Evolutionary conservation across 1,140 invertebrate genomes (phyloP).

Genomic region (Drosophila sturtevanti): DNA sequence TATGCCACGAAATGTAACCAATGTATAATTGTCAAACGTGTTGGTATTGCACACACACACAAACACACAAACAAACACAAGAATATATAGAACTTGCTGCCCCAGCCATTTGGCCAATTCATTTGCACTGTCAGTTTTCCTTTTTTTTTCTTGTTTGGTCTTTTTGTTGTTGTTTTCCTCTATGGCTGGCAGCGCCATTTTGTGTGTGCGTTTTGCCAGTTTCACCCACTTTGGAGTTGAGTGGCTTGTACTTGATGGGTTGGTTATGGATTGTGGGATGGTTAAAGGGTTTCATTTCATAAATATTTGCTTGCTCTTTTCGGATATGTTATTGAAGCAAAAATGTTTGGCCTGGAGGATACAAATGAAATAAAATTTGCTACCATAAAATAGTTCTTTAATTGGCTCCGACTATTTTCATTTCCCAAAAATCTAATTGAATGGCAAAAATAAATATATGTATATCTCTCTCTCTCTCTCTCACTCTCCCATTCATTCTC

Average conservation of each 20-base stretch:
- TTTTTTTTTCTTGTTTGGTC: constrained; percentile 2
- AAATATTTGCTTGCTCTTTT: constrained; percentile 61
- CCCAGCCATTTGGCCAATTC: constrained; percentile 50
- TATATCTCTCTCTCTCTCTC: not conserved
- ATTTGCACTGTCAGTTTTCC: constrained; percentile 61
- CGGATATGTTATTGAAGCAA: constrained; percentile 33
- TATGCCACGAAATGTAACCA: constrained; percentile 76
- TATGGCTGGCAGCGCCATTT: constrained; percentile 60
- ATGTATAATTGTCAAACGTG: constrained; percentile 80
- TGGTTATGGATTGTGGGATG: not conserved
- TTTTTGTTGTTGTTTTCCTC: constrained; percentile 15
- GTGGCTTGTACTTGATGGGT: not conserved
- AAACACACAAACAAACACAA: constrained; percentile 10
- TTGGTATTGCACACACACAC: constrained; percentile 45
- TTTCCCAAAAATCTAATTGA: constrained; percentile 31
- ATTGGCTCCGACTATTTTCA: constrained; percentile 45
- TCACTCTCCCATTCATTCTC: not conserved
- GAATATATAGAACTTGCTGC: constrained; percentile 27
- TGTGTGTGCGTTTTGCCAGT: constrained; percentile 58
- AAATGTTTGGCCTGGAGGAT: constrained; percentile 36
- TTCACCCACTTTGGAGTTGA: constrained; percentile 44
- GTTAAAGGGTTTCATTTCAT: constrained; percentile 51
- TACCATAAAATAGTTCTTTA: constrained; percentile 50
- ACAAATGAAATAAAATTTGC: constrained; percentile 12
- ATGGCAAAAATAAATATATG: constrained; percentile 18